Percentiles rank a stretch among this genome's conserved stretches.
These are phyloP conservation scores for Garrulus glandarius DNA, from an alignment of 2,797 vertebrate species.

Conservation along the genomic window DNA sequence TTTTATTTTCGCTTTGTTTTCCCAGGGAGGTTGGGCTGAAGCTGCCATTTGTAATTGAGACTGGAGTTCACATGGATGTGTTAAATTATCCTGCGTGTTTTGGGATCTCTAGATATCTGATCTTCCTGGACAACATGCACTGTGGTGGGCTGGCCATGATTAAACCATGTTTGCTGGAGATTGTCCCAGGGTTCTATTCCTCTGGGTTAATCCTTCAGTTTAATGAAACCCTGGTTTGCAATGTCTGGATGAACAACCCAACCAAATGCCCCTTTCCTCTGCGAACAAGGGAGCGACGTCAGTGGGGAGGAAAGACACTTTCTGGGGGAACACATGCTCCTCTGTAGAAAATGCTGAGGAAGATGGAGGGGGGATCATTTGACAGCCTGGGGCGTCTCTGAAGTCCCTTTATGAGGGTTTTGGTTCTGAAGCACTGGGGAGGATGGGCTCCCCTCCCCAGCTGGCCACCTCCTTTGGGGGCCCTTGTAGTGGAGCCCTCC, in stretches of 20 bases:
- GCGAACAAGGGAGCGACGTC: background rate
- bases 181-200: background rate
- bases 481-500: background rate
- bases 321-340: background rate
- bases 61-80: background rate
- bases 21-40: background rate
- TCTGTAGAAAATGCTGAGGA: background rate
- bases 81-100: background rate
- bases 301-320: background rate
- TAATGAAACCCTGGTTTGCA: background rate
- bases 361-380: background rate
- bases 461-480: background rate
- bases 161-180: background rate
- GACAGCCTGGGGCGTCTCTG: background rate
- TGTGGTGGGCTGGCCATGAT: background rate
- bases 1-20: background rate
- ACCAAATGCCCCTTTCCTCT: background rate
- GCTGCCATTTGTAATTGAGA: background rate
- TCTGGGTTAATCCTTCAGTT: background rate
- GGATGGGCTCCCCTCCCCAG: background rate
- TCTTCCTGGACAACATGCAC: rapidly evolving
- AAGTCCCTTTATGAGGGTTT: background rate
- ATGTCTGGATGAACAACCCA: background rate
- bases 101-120: background rate
- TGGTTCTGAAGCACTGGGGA: background rate